A percentile compares a stretch with the other conserved stretches of the same genome.
Evolutionary conservation across 2,113 vertebrate genomes (phyloP).

Genomic region (Orthonyx spaldingii): DNA sequence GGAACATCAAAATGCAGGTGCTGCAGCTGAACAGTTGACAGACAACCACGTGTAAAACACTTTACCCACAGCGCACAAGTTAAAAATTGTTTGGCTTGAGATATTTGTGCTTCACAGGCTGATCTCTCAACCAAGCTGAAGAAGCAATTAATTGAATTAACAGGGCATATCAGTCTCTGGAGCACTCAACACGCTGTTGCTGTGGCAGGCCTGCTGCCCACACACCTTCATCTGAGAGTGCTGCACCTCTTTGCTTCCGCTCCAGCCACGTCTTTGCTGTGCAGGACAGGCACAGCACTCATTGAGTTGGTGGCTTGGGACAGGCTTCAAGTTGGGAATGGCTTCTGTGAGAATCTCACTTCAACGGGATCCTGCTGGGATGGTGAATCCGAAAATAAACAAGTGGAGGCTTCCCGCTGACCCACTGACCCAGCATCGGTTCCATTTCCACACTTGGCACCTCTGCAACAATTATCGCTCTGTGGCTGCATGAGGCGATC

Average conservation of each 20-base stretch:
- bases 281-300: not conserved
- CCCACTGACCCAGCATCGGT: not conserved
- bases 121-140: not conserved
- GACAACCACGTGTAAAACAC: not conserved
- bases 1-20: not conserved
- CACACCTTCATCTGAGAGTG: not conserved
- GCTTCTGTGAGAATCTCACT: not conserved
- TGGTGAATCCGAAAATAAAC: not conserved
- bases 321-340: not conserved
- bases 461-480: not conserved
- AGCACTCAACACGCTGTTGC: not conserved
- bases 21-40: not conserved
- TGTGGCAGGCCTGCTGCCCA: not conserved
- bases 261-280: not conserved
- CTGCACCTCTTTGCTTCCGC: not conserved
- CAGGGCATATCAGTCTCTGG: not conserved
- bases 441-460: not conserved
- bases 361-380: not conserved
- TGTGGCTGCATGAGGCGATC: not conserved
- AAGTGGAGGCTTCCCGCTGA: not conserved
- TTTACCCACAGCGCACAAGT: not conserved
- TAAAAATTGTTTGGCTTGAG: not conserved
- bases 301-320: not conserved
- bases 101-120: not conserved
- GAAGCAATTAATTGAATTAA: constrained; percentile 48